Evolutionary conservation across 2,797 vertebrate species (phyloP), one percentile per base, ranked within the genome.

Genomic region (Rhyacichthys aspro): DNA sequence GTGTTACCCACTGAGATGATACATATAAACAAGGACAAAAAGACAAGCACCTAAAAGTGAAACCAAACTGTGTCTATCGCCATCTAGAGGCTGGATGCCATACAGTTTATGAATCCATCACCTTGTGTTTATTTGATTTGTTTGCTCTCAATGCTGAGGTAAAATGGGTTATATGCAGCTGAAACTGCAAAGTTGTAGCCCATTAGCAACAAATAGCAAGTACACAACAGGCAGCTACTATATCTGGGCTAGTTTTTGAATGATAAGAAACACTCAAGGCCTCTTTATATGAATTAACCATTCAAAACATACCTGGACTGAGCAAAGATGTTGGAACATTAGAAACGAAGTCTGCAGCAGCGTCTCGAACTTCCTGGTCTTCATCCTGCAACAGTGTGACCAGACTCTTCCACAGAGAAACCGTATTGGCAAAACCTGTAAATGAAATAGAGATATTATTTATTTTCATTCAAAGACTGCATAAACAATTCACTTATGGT

Each of bases 361-460:
- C 73, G 41, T 97, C 91, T 74, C 96, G 86, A 70, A 98, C 88
- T 0, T 91, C 90, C 71, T 91, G 88, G 68, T 98, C 96, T 86
- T 99, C 96, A 39, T 96, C 96, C 84, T 98, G 96, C 58, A 98
- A 90, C 63, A 99, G 92, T 0, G 77, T 85, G 60, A 97, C 84
- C 73, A 98, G 79, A 79, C 94, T 94, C 68, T 76, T 93, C 97
- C 97, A 98, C 53, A 98, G 83, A 3, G 88, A 80, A 17, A 97
- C 75, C 0, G 94, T 96, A 46, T 91, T 90, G 36, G 86, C 52
- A 33, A 99, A 78, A 72, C 92, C 96, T 98, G 36, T 11, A 45
- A 18, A 23, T 45, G 16, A 14, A 28, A 28, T 28, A 6, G 7
- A 28, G 23, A 28, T 28, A 28, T 28, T 28, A 28, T 2, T 1